Conservation (phyloP, 2,888 invertebrate genomes). For the Pseudanteris insignis region DNA sequence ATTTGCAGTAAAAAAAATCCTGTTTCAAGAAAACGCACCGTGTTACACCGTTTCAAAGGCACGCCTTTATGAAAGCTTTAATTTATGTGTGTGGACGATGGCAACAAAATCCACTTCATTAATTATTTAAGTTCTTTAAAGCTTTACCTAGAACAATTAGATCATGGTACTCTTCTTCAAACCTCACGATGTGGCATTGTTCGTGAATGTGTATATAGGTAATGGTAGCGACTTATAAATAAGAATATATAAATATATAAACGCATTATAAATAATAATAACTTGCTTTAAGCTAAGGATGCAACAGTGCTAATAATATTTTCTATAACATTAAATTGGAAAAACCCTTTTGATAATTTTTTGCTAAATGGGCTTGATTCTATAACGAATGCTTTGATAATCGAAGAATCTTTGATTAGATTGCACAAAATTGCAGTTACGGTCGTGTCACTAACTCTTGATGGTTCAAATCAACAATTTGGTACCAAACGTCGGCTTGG, state of each 20-base stretch:
- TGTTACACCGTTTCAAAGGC: too few relatives aligned
- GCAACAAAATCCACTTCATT: too few relatives aligned
- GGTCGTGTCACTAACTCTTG: conserved; percentile 21
- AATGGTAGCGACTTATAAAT: too few relatives aligned
- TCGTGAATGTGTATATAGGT: too few relatives aligned
- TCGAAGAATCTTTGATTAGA: conserved; percentile 8
- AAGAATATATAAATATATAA: conserved; percentile 6
- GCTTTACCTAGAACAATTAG: conserved; percentile 37
- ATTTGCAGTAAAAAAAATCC: too few relatives aligned
- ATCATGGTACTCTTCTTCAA: conserved; percentile 6
- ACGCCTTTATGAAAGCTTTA: too few relatives aligned
- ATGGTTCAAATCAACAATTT: conserved; percentile 31
- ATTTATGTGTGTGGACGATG: too few relatives aligned
- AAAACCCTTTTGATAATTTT: conserved; percentile 21
- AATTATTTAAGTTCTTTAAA: conserved; percentile 37
- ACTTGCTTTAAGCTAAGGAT: conserved; percentile 10
- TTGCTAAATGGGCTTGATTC: conserved; percentile 8
- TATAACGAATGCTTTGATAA: too few relatives aligned
- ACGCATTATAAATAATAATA: not conserved
- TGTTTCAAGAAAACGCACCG: too few relatives aligned
- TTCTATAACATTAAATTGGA: conserved; percentile 17
- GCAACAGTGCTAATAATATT: conserved; percentile 25
- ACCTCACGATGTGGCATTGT: too few relatives aligned
- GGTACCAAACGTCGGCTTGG: conserved; percentile 11
- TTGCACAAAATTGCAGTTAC: conserved; percentile 30